These are phyloP conservation scores for Grapholita molesta DNA, from an alignment of 1,140 invertebrate species.

Conservation along the genomic window DNA sequence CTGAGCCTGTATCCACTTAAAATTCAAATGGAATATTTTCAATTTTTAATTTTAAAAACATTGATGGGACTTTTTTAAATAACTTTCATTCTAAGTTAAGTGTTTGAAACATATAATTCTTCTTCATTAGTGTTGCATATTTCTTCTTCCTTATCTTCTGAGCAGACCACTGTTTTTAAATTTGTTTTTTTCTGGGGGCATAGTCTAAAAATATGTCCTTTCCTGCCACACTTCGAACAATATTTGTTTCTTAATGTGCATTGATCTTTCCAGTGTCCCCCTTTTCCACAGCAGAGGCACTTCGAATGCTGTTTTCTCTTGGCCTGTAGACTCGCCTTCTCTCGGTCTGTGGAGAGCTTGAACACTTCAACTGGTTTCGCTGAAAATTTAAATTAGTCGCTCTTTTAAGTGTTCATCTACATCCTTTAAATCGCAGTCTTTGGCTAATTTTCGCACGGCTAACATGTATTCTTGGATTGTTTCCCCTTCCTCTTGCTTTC, in stretches of 20 bases:
- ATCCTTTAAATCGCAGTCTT: neutral
- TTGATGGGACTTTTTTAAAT: neutral
- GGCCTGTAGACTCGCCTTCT: neutral
- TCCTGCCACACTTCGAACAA: constrained; percentile 23
- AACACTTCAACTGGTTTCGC: neutral
- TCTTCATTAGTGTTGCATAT: neutral
- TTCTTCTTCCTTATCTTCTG: neutral
- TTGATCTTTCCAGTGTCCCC: constrained; percentile 1
- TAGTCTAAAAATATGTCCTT: constrained; percentile 27
- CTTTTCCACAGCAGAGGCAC: constrained; percentile 16
- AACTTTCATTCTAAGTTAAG: neutral
- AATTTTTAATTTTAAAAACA: neutral
- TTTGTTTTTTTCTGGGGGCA: neutral
- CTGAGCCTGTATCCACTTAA: neutral
- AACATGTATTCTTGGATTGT: neutral
- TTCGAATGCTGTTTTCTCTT: neutral
- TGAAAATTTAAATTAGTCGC: neutral
- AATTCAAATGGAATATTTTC: neutral
- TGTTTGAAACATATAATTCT: neutral
- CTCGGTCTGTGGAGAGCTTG: neutral
- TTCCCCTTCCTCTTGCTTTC: neutral
- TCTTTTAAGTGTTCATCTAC: neutral
- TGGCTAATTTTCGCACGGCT: neutral
- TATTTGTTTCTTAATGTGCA: constrained; percentile 20
- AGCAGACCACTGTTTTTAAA: neutral